Evolutionary conservation across 2,113 vertebrate species (phyloP).

Genomic region (Planiliza haematocheilus): DNA sequence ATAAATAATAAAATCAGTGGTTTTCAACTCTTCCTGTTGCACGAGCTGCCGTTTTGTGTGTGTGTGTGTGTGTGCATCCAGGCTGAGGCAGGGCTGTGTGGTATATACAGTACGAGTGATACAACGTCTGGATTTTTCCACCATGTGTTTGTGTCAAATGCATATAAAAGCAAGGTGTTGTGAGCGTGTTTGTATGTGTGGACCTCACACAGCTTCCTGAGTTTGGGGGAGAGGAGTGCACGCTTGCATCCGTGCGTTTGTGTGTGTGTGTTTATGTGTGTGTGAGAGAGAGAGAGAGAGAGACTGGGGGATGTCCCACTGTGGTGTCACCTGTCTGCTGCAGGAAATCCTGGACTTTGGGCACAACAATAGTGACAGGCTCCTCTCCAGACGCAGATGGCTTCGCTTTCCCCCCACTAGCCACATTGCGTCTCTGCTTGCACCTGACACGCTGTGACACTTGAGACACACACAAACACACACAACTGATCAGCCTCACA

Average conservation of each 20-base stretch:
- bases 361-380: constrained; percentile 93
- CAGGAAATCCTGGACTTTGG: constrained; percentile 85
- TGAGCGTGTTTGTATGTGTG: constrained; percentile 47
- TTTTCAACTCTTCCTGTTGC: no score
- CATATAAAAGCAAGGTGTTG: constrained; percentile 11
- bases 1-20: no score
- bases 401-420: constrained; percentile 86
- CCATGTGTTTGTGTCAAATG: constrained; percentile 4
- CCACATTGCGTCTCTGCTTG: constrained; percentile 82
- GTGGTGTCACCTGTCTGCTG: constrained; percentile 95
- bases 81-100: no score
- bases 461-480: constrained; percentile 50
- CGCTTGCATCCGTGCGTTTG: constrained; percentile 28
- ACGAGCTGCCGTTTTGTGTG: no score
- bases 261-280: constrained; percentile 45
- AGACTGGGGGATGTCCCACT: constrained; percentile 86
- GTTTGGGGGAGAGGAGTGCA: constrained; percentile 20
- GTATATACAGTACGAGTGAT: no score
- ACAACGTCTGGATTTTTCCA: neutral
- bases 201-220: constrained; percentile 56
- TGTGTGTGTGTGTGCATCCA: no score
- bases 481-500: constrained; percentile 52
- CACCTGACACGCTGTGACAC: constrained; percentile 75
- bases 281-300: constrained; percentile 60
- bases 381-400: constrained; percentile 90